Evolutionary conservation across 2,888 invertebrate species (phyloP), one percentile per base, ranked within the genome.

Genomic region (Acleris literana): DNA sequence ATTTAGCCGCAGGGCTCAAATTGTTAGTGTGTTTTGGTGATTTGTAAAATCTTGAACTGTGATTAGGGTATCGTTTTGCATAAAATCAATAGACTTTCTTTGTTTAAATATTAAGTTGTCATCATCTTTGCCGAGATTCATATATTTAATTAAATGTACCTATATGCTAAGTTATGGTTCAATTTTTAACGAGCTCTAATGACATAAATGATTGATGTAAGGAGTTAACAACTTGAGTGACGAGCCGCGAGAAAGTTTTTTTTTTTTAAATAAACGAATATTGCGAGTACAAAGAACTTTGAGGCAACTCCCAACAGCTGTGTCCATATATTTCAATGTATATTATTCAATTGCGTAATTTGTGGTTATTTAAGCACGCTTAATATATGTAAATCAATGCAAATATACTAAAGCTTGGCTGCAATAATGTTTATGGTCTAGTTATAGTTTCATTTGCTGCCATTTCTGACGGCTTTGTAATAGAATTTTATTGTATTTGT

Each of bases 371-470:
- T 66, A 66, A 66, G 62, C 46, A 62, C 9, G 44, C 56, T 48
- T 62, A 66, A 48, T 58, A 66, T 61, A 68, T 70, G 69, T 60
- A 61, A 69, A 71, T 68, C 22, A 60, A 68, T 68, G 67, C 60
- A 67, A 68, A 68, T 69, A 60, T 67, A 62, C 51, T 58, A 57
- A 66, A 66, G 58, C 62, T 60, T 63, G 55, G 53, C 22, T 56
- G 49, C 54, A 43, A 55, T 62, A 61, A 62, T 68, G 68, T 70
- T 71, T 69, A 69, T 65, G 54, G 58, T 63, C 62, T 43, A 68
- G 66, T 68, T 70, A 69, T 64, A 64, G 58, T 44, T 62, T 65
- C 63, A 54, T 63, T 69, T 58, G 61, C 33, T 33, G 49, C 54
- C 55, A 69, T 66, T 56, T 69, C 62, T 68, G 63, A 25, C 54